Percentiles rank a stretch among this genome's conserved stretches.
Conservation (phyloP, 2,113 vertebrate species). For the Psophia crepitans region DNA sequence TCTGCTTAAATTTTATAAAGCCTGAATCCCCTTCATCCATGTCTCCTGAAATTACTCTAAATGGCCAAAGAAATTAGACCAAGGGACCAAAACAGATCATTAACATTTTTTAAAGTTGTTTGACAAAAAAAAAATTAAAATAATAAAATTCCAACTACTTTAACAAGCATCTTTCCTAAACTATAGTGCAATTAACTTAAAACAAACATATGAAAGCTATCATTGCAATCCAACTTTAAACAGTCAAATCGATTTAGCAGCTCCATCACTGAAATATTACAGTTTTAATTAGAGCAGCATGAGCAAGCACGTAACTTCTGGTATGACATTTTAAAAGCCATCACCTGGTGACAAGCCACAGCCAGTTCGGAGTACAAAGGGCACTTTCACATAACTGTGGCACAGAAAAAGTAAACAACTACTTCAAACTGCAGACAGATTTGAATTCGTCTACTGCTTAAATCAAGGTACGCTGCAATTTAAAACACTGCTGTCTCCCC, state of each 20-base stretch:
- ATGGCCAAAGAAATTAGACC: slow-evolving; percentile 36
- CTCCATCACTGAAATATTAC: background rate
- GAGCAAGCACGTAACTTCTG: background rate
- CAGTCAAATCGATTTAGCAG: background rate
- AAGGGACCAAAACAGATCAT: background rate
- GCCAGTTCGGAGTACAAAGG: slow-evolving; percentile 5
- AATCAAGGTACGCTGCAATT: background rate
- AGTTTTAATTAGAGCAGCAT: background rate
- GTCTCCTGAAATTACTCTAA: slow-evolving; percentile 84
- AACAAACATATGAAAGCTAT: background rate
- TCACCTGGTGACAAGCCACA: slow-evolving; percentile 3
- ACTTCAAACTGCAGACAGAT: background rate
- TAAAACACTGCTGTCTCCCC: background rate
- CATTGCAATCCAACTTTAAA: background rate
- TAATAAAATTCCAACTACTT: background rate
- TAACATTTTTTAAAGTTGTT: background rate
- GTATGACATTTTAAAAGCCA: background rate
- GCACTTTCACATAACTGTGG: background rate
- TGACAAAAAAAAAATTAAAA: background rate
- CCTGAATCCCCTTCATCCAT: slow-evolving; percentile 90
- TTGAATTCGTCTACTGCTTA: background rate
- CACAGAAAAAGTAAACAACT: background rate
- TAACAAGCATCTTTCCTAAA: background rate
- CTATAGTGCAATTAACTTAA: background rate
- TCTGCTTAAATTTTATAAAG: slow-evolving; percentile 78